Evolutionary conservation across 2,888 invertebrate species (phyloP).

Genomic region (Phytoseiulus persimilis): DNA sequence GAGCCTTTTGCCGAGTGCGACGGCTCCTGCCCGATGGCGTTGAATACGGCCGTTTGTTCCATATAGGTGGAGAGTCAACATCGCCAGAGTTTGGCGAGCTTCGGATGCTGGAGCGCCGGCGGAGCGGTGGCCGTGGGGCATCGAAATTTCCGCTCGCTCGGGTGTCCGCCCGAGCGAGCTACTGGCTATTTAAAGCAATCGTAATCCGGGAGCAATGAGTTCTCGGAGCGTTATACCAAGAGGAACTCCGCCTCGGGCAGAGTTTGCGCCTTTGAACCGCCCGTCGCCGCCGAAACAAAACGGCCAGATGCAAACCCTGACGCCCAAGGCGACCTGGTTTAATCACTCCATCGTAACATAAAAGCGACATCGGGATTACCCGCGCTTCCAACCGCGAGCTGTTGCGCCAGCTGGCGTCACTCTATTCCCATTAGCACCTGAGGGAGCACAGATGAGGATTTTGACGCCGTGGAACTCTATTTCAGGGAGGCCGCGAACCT

Average conservation of each 20-base stretch:
- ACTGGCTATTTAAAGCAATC: not conserved
- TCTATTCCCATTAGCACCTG: not conserved
- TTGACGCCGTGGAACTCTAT: not conserved
- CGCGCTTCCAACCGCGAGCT: not conserved
- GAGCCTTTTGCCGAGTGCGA: no score
- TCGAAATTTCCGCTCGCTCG: not conserved
- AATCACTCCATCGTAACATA: not conserved
- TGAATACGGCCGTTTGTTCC: no score
- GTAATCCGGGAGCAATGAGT: not conserved
- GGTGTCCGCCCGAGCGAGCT: not conserved
- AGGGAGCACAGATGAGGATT: not conserved
- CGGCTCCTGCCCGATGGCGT: no score
- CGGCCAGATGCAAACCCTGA: not conserved
- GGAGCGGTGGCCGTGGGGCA: not conserved
- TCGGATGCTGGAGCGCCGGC: not conserved
- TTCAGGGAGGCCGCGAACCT: conserved; percentile 50
- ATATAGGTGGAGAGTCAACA: no score
- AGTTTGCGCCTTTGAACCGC: not conserved
- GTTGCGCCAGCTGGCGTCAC: not conserved
- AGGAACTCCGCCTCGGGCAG: not conserved
- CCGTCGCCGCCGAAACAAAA: not conserved
- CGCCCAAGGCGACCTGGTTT: not conserved
- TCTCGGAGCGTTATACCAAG: not conserved
- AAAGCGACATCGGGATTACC: not conserved
- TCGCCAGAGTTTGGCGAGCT: no score